Percentiles rank a stretch among this genome's conserved stretches.
Evolutionary conservation across 1,140 invertebrate genomes (phyloP).

Genomic region (Pseudomyrmex sp.): DNA sequence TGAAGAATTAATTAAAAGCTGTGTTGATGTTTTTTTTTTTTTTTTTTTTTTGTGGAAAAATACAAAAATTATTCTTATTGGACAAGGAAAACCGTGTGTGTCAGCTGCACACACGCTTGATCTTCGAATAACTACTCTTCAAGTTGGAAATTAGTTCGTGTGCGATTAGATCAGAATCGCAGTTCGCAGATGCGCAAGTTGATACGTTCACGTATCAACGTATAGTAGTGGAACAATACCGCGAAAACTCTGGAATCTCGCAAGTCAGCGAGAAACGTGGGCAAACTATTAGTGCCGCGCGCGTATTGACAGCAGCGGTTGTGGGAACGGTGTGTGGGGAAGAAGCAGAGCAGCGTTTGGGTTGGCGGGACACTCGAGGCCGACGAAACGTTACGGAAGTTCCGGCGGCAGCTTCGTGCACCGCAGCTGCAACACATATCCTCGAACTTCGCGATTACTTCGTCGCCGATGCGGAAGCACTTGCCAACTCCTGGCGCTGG

Average conservation of each 20-base stretch:
- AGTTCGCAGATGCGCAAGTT: background rate
- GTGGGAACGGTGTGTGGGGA: background rate
- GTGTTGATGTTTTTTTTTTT: background rate
- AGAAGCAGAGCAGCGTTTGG: slow-evolving; percentile 1
- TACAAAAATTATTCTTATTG: too few species aligned
- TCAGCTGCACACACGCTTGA: too few species aligned
- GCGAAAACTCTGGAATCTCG: slow-evolving; percentile 12
- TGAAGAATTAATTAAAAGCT: too few species aligned
- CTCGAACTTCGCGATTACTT: slow-evolving; percentile 39
- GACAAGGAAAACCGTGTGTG: background rate
- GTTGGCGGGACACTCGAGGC: background rate
- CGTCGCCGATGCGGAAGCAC: slow-evolving; percentile 55
- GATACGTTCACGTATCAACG: slow-evolving; percentile 22
- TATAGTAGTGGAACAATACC: background rate
- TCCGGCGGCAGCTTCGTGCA: background rate
- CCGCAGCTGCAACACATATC: slow-evolving; percentile 19
- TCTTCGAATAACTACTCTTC: background rate
- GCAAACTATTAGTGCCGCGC: slow-evolving; percentile 1
- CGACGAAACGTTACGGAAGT: slow-evolving; percentile 50
- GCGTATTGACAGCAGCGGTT: slow-evolving; percentile 25
- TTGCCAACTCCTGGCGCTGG: slow-evolving; percentile 45
- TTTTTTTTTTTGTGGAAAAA: background rate
- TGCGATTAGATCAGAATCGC: background rate
- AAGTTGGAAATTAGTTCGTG: background rate
- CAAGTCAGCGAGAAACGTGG: slow-evolving; percentile 16